These are phyloP conservation scores for Meloidogyne floridensis DNA, from an alignment of 1,140 invertebrate species.

Conservation along the genomic window DNA sequence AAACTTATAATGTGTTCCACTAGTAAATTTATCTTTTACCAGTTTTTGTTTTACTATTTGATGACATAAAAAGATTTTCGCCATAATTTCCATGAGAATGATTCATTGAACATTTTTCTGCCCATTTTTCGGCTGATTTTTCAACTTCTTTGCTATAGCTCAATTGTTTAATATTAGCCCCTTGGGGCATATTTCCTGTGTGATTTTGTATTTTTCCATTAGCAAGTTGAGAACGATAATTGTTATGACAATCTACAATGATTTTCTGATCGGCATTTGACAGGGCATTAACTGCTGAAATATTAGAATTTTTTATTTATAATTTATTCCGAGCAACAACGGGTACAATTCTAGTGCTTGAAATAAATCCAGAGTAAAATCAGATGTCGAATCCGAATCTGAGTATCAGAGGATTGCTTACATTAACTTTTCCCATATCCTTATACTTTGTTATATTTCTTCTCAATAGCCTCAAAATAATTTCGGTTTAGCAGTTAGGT, in stretches of 20 bases:
- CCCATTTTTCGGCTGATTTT: not conserved
- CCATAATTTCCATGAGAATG: constrained; percentile 14
- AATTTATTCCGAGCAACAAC: too few species aligned
- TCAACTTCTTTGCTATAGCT: not conserved
- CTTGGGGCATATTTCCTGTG: not conserved
- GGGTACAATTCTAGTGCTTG: too few species aligned
- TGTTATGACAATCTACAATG: constrained; percentile 14
- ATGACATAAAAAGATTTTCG: constrained; percentile 13
- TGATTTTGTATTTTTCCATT: not conserved
- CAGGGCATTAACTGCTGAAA: not conserved
- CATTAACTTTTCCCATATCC: too few species aligned
- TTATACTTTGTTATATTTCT: too few species aligned
- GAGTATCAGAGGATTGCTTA: too few species aligned
- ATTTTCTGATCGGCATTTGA: not conserved
- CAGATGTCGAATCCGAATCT: too few species aligned
- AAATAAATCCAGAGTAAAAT: too few species aligned
- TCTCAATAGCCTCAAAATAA: too few species aligned
- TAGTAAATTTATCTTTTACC: not conserved
- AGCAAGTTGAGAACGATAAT: not conserved
- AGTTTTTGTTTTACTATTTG: not conserved
- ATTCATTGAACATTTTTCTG: not conserved
- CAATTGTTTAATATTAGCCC: not conserved
- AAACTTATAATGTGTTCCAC: too few species aligned
- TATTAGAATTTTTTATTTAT: too few species aligned
- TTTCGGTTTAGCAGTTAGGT: too few species aligned